These are phyloP conservation scores for Falco biarmicus DNA, from an alignment of 2,797 vertebrate species.

Conservation along the genomic window DNA sequence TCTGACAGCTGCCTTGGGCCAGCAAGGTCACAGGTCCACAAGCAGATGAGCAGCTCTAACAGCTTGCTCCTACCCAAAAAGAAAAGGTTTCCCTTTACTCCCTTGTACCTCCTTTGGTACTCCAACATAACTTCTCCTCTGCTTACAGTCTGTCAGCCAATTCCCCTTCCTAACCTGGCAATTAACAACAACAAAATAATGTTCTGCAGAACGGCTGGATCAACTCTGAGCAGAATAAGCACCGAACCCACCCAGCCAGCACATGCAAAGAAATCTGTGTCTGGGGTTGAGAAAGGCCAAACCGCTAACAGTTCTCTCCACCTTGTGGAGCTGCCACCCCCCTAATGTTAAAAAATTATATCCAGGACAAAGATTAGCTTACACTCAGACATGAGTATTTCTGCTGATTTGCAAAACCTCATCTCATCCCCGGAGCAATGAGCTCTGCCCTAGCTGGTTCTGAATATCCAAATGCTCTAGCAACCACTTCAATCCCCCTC, in stretches of 20 bases:
- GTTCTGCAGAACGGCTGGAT: not conserved
- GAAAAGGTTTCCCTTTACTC: not conserved
- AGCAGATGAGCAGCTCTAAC: not conserved
- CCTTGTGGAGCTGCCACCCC: not conserved
- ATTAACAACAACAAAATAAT: not conserved
- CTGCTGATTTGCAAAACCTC: not conserved
- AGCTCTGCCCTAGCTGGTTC: not conserved
- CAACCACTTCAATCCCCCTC: not conserved
- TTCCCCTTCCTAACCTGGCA: not conserved
- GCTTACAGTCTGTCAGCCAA: not conserved
- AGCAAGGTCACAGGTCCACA: not conserved
- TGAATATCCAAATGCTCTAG: not conserved
- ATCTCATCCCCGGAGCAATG: not conserved
- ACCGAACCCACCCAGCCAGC: not conserved
- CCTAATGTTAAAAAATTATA: not conserved
- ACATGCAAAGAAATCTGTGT: accelerated
- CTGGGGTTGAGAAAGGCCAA: not conserved
- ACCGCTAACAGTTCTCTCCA: not conserved
- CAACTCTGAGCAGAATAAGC: not conserved
- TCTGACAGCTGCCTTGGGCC: constrained; percentile 5
- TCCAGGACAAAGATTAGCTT: not conserved
- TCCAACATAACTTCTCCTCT: not conserved
- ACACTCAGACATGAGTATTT: not conserved
- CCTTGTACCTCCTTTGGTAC: not conserved
- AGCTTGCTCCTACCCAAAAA: not conserved